phyloP scores from a whole-genome alignment of 2,113 vertebrate genomes.

The Cebidichthys violaceus region DNA sequence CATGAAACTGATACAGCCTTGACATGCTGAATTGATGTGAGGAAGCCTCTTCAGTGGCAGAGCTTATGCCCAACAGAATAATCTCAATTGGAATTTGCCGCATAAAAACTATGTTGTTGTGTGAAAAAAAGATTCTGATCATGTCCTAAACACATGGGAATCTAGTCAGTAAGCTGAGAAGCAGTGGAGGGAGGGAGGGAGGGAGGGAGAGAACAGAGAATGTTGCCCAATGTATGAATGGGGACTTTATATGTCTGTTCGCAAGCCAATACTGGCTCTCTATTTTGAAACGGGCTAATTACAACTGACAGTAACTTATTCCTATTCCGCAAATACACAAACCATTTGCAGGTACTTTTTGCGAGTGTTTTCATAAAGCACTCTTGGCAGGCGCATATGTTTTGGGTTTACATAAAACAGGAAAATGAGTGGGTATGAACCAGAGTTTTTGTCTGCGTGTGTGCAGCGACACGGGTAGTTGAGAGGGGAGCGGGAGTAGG shows the following conservation, averaged over 20 bases:
- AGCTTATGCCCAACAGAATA: conserved; percentile 44
- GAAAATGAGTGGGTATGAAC: conserved; percentile 73
- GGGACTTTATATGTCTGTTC: conserved; percentile 72
- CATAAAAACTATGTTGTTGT: conserved; percentile 39
- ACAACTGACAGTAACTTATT: conserved; percentile 81
- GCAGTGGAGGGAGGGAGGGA: conserved; percentile 36
- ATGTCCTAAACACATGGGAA: conserved; percentile 57
- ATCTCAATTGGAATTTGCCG: conserved; percentile 54
- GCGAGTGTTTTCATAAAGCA: conserved; percentile 77
- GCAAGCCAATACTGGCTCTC: conserved; percentile 68
- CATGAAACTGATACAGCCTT: conserved; percentile 50
- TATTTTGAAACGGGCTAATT: conserved; percentile 77
- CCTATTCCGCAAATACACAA: conserved; percentile 78
- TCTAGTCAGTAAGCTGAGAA: conserved; percentile 61
- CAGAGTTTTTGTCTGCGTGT: conserved; percentile 66
- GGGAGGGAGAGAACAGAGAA: conserved; percentile 33
- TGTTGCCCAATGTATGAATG: conserved; percentile 73
- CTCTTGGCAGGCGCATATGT: conserved; percentile 68
- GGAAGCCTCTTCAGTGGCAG: conserved; percentile 45
- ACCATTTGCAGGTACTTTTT: conserved; percentile 82
- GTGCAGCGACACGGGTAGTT: conserved; percentile 62
- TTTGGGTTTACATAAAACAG: conserved; percentile 73
- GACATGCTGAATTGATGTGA: conserved; percentile 41
- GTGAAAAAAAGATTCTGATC: conserved; percentile 51
- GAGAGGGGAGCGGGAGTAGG: background rate